Evolutionary conservation across 1,140 invertebrate species (phyloP), one percentile per base, ranked within the genome.

Genomic region (Drosophila orosa): DNA sequence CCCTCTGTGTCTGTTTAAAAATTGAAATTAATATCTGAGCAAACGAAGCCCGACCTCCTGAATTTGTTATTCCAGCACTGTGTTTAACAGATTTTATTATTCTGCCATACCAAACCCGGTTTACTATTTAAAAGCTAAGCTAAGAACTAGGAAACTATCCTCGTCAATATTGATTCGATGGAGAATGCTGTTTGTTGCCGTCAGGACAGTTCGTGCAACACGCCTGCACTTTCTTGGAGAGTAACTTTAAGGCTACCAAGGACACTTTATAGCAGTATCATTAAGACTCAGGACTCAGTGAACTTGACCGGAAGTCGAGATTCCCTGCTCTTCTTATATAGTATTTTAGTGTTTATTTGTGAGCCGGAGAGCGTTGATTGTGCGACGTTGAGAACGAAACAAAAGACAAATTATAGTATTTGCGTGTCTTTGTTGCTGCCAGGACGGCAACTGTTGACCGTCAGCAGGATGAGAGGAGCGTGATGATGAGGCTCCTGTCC

Each of bases 371-470:
- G 24, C 59, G 56, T 73, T 61, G 37, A 74, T 61, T 74, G 58
- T 39, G 37, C 48, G 19, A 63, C 22, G 35, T 45, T 25, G 57
- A 61, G 31, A 48, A 47, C 42, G 44, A 76, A 52, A 67, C 74
- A 76, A 73, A 76, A 75, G 73, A 76, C 73, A 76, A 76, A 76
- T 75, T 77, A 77, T 77, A 76, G 40, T 67, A 77, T 66, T 74
- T 75, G 73, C 61, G 45, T 56, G 55, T 69, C 74, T 77, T 77
- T 77, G 74, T 69, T 77, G 74, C 62, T 52, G 48, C 29, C 29
- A 56, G 67, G 73, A 61, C 56, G 55, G 62, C 73, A 55, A 77
- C 73, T 77, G 74, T 77, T 77, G 62, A 56, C 74, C 52, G 24
- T 58, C 63, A 48, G 29, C 55, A 52, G 55, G 60, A 56, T 47